These are phyloP conservation scores for Chionoecetes opilio DNA, from an alignment of 1,140 invertebrate species.

Conservation along the genomic window DNA sequence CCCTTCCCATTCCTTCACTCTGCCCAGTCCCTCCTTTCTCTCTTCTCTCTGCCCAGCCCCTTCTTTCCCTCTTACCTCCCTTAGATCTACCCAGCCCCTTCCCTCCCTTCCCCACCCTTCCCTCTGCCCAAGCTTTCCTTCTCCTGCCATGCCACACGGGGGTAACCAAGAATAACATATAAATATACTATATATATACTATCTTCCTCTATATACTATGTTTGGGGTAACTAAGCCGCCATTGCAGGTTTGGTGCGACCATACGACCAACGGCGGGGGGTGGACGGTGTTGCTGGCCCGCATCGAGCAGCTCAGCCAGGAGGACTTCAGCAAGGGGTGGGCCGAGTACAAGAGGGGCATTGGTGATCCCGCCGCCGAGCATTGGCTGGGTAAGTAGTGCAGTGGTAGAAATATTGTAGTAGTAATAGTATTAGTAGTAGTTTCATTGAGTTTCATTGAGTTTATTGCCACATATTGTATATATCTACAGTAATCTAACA, in stretches of 20 bases:
- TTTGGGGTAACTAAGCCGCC: not conserved
- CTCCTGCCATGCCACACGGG: not conserved
- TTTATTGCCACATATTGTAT: too few species aligned
- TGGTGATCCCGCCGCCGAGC: constrained; percentile 74
- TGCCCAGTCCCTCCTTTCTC: not conserved
- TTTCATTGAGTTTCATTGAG: too few species aligned
- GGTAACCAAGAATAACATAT: too few species aligned
- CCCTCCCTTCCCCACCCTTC: not conserved
- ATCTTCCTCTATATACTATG: not conserved
- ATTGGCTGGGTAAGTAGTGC: constrained; percentile 78
- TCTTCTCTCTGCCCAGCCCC: not conserved
- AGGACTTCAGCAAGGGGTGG: constrained; percentile 76
- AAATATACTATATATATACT: too few species aligned
- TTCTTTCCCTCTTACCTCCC: not conserved
- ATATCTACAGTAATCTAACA: too few species aligned
- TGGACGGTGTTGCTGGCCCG: constrained; percentile 77
- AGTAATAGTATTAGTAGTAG: not conserved
- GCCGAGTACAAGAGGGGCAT: constrained; percentile 79
- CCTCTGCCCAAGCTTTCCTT: not conserved
- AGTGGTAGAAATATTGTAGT: not conserved
- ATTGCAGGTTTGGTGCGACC: constrained; percentile 80
- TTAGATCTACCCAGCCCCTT: not conserved
- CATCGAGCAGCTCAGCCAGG: constrained; percentile 61
- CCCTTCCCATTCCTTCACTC: too few species aligned
- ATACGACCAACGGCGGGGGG: constrained; percentile 78